Conservation (phyloP, 2,888 invertebrate species). For the Mycalesis mineus region DNA sequence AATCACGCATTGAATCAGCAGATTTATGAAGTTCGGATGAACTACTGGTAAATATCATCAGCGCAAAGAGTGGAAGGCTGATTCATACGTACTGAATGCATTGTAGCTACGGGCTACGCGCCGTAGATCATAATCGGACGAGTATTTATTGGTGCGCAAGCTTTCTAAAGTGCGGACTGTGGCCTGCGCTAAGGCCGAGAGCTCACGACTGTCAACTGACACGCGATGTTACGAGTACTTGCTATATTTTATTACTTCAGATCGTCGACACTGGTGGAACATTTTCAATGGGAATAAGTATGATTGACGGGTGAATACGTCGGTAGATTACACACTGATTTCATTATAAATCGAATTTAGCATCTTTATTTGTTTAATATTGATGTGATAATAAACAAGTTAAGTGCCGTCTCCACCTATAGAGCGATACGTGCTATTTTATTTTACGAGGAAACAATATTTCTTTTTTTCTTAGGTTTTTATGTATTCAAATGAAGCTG, state of each 20-base stretch:
- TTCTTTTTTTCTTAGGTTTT: no score
- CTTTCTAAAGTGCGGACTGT: conserved; percentile 60
- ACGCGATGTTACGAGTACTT: conserved; percentile 46
- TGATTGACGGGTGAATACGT: conserved; percentile 14
- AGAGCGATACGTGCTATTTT: no score
- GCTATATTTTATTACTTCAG: conserved; percentile 33
- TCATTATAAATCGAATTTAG: conserved; percentile 7
- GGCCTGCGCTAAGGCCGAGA: conserved; percentile 41
- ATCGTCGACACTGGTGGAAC: conserved; percentile 2
- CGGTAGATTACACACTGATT: conserved; percentile 7
- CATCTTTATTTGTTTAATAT: conserved; percentile 11
- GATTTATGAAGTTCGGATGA: conserved; percentile 40
- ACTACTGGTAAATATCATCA: conserved; percentile 37
- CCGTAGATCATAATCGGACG: conserved; percentile 76
- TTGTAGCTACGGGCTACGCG: conserved; percentile 72
- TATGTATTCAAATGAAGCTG: no score
- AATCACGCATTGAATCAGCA: conserved; percentile 36
- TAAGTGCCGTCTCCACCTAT: neutral
- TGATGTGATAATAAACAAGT: neutral
- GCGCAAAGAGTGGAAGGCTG: conserved; percentile 36
- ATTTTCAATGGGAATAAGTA: conserved; percentile 8
- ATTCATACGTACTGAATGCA: conserved; percentile 42
- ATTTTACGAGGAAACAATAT: no score
- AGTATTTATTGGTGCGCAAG: conserved; percentile 70
- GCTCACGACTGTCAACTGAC: conserved; percentile 58